These are phyloP conservation scores for Mythimna albipuncta DNA, from an alignment of 2,888 invertebrate genomes.

Conservation along the genomic window DNA sequence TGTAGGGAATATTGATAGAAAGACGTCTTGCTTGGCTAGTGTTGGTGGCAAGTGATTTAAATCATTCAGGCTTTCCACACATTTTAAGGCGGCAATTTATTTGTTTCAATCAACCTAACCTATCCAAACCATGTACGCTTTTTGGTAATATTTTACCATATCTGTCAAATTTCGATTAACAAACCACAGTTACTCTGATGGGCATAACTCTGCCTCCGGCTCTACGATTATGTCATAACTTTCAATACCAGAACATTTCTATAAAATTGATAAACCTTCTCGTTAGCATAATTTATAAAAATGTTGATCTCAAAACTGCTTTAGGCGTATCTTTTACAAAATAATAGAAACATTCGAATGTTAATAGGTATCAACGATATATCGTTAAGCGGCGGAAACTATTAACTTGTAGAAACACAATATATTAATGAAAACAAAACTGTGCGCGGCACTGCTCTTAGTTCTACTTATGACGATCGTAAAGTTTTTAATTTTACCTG, in stretches of 20 bases:
- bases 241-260: slow-evolving; percentile 29
- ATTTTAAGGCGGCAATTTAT: not conserved
- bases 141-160: slow-evolving; percentile 17
- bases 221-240: slow-evolving; percentile 44
- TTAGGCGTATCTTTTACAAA: slow-evolving; percentile 53
- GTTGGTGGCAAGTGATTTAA: not conserved
- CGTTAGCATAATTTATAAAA: slow-evolving; percentile 56
- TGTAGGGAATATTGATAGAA: slow-evolving; percentile 5
- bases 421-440: slow-evolving; percentile 65
- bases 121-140: slow-evolving; percentile 4
- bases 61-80: not conserved
- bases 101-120: not conserved
- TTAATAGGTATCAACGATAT: slow-evolving; percentile 61
- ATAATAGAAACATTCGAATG: slow-evolving; percentile 68
- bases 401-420: slow-evolving; percentile 64
- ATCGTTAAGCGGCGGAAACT: slow-evolving; percentile 66
- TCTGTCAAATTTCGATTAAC: slow-evolving; percentile 32
- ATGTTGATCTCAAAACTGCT: slow-evolving; percentile 45
- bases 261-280: slow-evolving; percentile 45
- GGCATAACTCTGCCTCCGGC: slow-evolving; percentile 27
- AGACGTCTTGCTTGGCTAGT: slow-evolving; percentile 10
- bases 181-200: slow-evolving; percentile 26
- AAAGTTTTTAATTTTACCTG: slow-evolving; percentile 59
- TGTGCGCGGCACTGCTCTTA: slow-evolving; percentile 45
- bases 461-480: slow-evolving; percentile 54